A percentile compares a stretch with the other conserved stretches of the same genome.
phyloP scores from a whole-genome alignment of 2,888 invertebrate species.

The Xanthorhoe designata region DNA sequence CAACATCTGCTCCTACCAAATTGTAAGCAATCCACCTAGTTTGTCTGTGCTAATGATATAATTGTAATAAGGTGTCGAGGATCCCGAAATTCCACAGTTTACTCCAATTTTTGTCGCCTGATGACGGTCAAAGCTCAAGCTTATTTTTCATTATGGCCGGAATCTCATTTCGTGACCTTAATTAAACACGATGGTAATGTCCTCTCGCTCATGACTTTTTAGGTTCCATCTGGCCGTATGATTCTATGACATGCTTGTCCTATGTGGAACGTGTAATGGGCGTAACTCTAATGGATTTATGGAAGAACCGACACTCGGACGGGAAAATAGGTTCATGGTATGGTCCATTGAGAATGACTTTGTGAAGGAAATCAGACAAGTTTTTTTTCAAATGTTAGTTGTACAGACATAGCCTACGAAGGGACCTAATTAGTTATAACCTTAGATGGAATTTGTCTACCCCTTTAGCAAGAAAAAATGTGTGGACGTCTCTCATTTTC shows the following conservation, averaged over 20 bases:
- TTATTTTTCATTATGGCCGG: conserved; percentile 54
- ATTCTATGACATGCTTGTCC: conserved; percentile 28
- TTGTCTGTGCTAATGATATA: conserved; percentile 44
- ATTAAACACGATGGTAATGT: conserved; percentile 48
- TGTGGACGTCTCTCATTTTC: no score
- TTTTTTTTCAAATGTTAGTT: background rate
- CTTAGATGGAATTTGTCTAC: no score
- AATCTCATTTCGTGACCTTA: conserved; percentile 51
- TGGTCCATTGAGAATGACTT: background rate
- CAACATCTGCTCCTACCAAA: conserved; percentile 30
- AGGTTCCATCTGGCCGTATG: conserved; percentile 16
- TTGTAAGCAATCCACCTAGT: conserved; percentile 42
- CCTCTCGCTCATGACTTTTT: conserved; percentile 37
- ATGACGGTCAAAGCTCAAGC: conserved; percentile 43
- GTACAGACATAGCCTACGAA: no score
- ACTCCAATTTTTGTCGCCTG: conserved; percentile 46
- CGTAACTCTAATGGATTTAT: conserved; percentile 29
- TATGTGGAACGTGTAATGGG: conserved; percentile 24
- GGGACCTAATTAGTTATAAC: no score
- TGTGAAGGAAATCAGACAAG: background rate
- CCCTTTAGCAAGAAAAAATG: no score
- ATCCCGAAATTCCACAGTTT: conserved; percentile 43
- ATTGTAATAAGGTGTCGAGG: conserved; percentile 41
- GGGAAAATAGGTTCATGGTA: conserved; percentile 13
- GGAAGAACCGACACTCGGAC: conserved; percentile 12